Evolutionary conservation across 2,888 invertebrate genomes (phyloP), one percentile per base, ranked within the genome.

Genomic region (Cenopis cana): DNA sequence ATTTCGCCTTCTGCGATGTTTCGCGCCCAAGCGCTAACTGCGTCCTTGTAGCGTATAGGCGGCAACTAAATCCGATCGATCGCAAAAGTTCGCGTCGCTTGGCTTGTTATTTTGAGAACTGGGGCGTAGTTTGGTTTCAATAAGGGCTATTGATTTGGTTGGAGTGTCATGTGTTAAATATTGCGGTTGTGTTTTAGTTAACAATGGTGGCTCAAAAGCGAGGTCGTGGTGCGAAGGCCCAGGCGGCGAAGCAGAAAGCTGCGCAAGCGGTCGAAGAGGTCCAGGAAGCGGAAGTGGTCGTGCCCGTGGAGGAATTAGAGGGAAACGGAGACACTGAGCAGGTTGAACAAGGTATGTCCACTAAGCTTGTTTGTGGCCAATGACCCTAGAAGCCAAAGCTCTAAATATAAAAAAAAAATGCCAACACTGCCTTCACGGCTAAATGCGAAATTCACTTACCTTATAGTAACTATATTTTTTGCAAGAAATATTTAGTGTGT

Each of bases 181-280:
- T 20, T 49, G 41, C 61, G 52, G 56, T 12, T 57, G 62, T 69
- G 67, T 64, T 85, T 59, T 83, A 85, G 84, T 74, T 72, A 68
- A 90, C 74, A 75, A 93, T 93, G 93, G 93, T 93, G 73, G 92
- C 93, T 68, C 90, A 88, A 74, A 93, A 92, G 80, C 88, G 85
- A 82, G 93, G 93, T 74, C 93, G 93, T 73, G 93, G 93, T 60
- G 93, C 90, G 50, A 91, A 89, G 78, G 87, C 84, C 69, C 89
- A 89, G 79, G 85, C 89, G 69, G 85, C 87, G 38, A 91, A 90
- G 76, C 85, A 88, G 0, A 90, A 91, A 77, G 82, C 88, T 17
- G 81, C 86, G 67, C 83, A 82, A 10, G 73, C 71, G 66, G 82
- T 78, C 2, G 88, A 87, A 61, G 90, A 88, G 69, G 83, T 80